A percentile compares a stretch with the other conserved stretches of the same genome.
Conservation (phyloP, 1,140 invertebrate genomes). For the Dryas iulia region DNA sequence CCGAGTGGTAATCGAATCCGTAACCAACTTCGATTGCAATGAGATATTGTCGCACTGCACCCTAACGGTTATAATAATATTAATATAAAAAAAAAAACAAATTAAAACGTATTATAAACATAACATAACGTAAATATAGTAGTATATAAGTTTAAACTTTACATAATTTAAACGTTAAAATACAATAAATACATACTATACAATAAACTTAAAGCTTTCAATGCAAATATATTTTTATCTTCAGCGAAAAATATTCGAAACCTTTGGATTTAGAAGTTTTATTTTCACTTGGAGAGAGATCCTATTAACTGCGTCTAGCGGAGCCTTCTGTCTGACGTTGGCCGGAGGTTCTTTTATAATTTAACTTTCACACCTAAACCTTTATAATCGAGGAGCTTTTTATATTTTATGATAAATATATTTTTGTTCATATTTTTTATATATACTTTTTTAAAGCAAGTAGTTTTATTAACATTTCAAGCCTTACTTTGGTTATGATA, state of each 20-base stretch:
- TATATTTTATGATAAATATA: background rate
- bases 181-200: background rate
- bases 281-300: conserved; percentile 8
- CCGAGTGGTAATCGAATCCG: too few relatives aligned
- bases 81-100: too few relatives aligned
- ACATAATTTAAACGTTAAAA: background rate
- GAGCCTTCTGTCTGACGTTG: conserved; percentile 2
- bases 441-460: too few relatives aligned
- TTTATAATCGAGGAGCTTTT: background rate
- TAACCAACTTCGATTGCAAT: too few relatives aligned
- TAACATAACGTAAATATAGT: too few relatives aligned
- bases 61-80: too few relatives aligned
- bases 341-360: background rate
- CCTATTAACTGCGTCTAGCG: conserved; percentile 10
- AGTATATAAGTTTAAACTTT: too few relatives aligned
- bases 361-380: background rate
- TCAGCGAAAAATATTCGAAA: background rate
- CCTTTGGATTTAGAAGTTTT: background rate
- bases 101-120: too few relatives aligned
- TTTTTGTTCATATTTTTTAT: background rate
- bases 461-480: too few relatives aligned
- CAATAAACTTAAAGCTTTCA: background rate
- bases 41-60: too few relatives aligned
- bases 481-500: too few relatives aligned
- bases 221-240: background rate